Percentiles rank a stretch among this genome's conserved stretches.
Conservation (phyloP, 2,888 invertebrate genomes). For the Helleia helle region DNA sequence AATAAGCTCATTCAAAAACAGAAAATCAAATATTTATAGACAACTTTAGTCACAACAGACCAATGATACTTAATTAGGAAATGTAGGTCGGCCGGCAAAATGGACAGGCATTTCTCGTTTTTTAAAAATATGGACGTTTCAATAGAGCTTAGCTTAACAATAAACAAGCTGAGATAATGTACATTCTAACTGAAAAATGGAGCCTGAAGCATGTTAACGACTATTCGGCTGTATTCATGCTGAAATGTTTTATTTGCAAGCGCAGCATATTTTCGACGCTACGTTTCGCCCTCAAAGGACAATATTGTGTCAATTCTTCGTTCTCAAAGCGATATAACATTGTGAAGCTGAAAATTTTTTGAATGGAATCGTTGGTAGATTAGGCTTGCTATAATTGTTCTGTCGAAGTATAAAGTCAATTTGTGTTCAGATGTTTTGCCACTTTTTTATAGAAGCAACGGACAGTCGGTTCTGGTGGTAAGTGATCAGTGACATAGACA, state of each 20-base stretch:
- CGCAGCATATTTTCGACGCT: constrained; percentile 10
- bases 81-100: background rate
- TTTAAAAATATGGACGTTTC: constrained; percentile 7
- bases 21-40: no score
- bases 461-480: no score
- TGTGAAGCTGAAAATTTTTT: constrained; percentile 35
- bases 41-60: no score
- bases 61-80: background rate
- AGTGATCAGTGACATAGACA: no score
- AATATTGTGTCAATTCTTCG: constrained; percentile 50
- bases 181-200: constrained; percentile 8
- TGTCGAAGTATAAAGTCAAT: no score
- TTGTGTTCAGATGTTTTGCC: no score
- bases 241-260: constrained; percentile 9
- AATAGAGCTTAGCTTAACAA: constrained; percentile 8
- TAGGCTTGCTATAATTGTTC: background rate
- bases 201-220: constrained; percentile 9
- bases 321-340: constrained; percentile 44
- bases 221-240: constrained; percentile 8
- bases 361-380: constrained; percentile 32
- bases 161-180: constrained; percentile 11
- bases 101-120: background rate
- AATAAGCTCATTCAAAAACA: no score
- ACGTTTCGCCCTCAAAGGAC: constrained; percentile 28
- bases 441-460: no score